Base-by-base conservation (phyloP, 2,888 invertebrate genomes). In the Diploptera punctata region DNA sequence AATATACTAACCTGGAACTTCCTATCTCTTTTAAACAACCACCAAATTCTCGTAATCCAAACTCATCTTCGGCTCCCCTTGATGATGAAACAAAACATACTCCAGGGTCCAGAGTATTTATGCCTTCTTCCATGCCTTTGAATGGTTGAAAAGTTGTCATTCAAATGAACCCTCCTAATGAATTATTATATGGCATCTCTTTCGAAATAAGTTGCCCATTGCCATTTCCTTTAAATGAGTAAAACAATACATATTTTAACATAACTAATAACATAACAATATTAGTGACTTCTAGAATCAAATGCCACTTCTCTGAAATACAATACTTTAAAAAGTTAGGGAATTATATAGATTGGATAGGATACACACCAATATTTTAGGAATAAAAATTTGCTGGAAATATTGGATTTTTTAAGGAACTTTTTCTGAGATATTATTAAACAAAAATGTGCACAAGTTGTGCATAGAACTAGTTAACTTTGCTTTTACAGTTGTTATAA, bases 1-100 rank as follows among this genome's bases (percentile, higher is more conserved):
- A n/a, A n/a, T n/a, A n/a, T n/a, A n/a, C 57, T 31, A n/a, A 29
- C 57, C 57, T 57, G 57, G 13, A n/a, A n/a, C 57, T 24, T 57
- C 29, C 57, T 1, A 57, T 29, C 7, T 57, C 57, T 29, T 57
- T 57, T 1, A 57, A 16, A 16, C 57, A 57, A 29, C 57, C 29
- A n/a, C 57, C 57, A 57, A 29, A 57, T 24, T 57, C 57, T 31
- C n/a, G 57, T 3, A 57, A 9, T 57, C 26, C 9, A 29, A 57
- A 57, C 29, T 29, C 57, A 31, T 57, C 57, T 26, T 54, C 21
- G 26, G 26, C 57, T 57, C 4, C 57, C 9, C 57, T 57, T n/a
- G 29, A 7, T 13, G 57, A 29, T 13, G 26, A 29, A 18, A 57
- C 57, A 29, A 57, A 57, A 57, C 57, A 57, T 7, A 57, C 57